A percentile compares a stretch with the other conserved stretches of the same genome.
These are phyloP conservation scores for Brachynemurus nebulosus DNA, from an alignment of 2,888 invertebrate species.

Conservation along the genomic window DNA sequence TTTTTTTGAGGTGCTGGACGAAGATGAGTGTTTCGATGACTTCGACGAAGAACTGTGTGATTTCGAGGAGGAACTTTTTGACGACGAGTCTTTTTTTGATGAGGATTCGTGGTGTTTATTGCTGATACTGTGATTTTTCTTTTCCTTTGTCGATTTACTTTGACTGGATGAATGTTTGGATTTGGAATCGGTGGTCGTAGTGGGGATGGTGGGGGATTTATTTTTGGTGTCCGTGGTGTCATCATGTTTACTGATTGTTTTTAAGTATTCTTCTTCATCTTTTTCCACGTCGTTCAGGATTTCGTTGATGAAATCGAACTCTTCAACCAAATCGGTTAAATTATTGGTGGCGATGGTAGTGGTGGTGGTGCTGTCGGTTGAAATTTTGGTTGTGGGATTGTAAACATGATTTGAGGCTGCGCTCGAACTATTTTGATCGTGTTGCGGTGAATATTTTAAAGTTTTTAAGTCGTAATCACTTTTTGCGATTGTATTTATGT, in stretches of 20 bases:
- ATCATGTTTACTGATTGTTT: background rate
- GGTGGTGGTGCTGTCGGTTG: background rate
- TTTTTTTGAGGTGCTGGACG: no score
- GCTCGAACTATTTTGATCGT: background rate
- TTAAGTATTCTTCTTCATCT: no score
- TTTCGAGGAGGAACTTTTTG: background rate
- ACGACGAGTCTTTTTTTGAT: background rate
- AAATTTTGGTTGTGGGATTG: background rate
- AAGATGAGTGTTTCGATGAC: background rate
- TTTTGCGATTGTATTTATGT: background rate
- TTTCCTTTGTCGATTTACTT: background rate
- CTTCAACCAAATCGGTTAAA: background rate
- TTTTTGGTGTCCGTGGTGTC: background rate
- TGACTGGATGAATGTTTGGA: background rate
- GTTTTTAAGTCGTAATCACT: background rate
- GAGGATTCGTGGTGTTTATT: background rate
- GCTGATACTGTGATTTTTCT: background rate
- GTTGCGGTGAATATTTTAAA: background rate
- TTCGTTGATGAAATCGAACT: background rate
- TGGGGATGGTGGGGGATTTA: background rate
- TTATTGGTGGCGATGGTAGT: background rate
- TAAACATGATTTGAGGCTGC: background rate
- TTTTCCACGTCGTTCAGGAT: background rate
- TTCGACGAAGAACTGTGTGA: background rate
- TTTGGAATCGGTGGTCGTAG: background rate